These are phyloP conservation scores for Artibeus lituratus DNA, from an alignment of 2,797 vertebrate species.

Conservation along the genomic window DNA sequence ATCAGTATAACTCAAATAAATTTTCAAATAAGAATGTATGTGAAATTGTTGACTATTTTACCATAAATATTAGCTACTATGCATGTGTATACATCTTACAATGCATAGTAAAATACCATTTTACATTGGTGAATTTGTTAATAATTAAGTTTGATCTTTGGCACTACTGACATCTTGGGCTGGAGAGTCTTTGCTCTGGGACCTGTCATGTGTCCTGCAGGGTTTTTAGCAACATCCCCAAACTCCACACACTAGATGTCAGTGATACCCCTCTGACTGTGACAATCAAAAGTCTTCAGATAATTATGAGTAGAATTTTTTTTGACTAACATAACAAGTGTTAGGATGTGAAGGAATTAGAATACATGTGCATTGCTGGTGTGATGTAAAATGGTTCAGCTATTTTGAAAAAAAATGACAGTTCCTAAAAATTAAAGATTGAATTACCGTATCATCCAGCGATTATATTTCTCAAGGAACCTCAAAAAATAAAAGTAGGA, in stretches of 20 bases:
- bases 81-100: neutral
- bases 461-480: neutral
- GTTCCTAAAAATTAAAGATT: neutral
- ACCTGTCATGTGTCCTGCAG: neutral
- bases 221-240: neutral
- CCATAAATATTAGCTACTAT: neutral
- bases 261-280: neutral
- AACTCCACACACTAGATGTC: neutral
- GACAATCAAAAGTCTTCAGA: neutral
- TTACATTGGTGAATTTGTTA: neutral
- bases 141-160: neutral
- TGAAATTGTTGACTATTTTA: neutral
- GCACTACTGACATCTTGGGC: neutral
- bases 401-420: neutral
- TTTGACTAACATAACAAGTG: neutral
- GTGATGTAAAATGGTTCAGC: neutral
- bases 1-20: neutral
- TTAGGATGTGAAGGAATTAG: neutral
- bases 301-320: neutral
- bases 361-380: neutral
- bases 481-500: neutral
- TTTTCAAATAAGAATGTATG: neutral
- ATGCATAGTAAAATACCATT: neutral
- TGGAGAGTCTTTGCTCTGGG: neutral
- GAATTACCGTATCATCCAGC: neutral